Percentiles rank a stretch among this genome's conserved stretches.
Conservation (phyloP, 2,888 invertebrate species). For the Campoplex capitator region DNA sequence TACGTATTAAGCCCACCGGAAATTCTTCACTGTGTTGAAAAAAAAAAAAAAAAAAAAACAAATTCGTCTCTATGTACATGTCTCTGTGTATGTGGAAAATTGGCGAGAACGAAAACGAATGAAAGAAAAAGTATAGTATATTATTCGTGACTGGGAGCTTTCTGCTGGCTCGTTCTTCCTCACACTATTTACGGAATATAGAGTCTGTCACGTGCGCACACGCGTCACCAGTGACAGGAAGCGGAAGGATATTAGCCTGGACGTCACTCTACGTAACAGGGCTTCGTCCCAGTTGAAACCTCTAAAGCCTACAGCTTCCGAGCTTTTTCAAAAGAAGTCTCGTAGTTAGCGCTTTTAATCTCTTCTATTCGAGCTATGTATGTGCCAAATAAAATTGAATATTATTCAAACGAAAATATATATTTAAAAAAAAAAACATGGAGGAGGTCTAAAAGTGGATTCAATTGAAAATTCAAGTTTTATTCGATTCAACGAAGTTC, state of each 20-base stretch:
- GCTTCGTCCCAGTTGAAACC: constrained; percentile 64
- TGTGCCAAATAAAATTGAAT: neutral
- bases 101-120: constrained; percentile 45
- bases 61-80: neutral
- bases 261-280: constrained; percentile 77
- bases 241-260: constrained; percentile 81
- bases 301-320: constrained; percentile 5
- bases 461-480: neutral
- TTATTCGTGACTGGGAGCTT: constrained; percentile 57
- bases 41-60: neutral
- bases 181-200: constrained; percentile 36
- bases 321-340: constrained; percentile 14
- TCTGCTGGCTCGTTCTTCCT: constrained; percentile 42
- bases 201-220: constrained; percentile 63
- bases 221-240: constrained; percentile 77
- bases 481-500: neutral
- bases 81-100: neutral
- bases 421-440: neutral
- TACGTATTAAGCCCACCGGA: constrained; percentile 21
- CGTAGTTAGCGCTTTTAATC: neutral
- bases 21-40: constrained; percentile 21
- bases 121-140: constrained; percentile 68
- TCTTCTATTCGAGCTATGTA: neutral
- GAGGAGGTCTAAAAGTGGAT: neutral
- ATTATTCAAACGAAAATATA: neutral